Conservation (phyloP, 2,113 vertebrate genomes). For the Phocoena phocoena region DNA sequence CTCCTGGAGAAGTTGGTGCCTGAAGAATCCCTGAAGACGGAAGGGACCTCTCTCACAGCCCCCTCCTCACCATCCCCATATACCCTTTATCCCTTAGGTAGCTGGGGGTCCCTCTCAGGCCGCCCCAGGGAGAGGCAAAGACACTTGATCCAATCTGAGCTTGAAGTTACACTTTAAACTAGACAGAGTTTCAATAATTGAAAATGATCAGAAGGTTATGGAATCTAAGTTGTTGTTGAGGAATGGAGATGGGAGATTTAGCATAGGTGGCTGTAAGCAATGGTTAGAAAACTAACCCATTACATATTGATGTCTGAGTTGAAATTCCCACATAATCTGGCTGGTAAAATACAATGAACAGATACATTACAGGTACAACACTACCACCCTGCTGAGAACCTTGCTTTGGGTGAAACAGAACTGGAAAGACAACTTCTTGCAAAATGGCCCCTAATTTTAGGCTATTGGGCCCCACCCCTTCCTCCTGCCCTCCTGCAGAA, state of each 20-base stretch:
- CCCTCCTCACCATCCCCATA: neutral
- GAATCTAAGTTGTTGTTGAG: neutral
- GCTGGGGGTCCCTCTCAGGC: neutral
- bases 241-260: neutral
- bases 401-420: neutral
- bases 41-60: neutral
- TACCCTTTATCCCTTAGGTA: too few relatives aligned
- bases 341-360: neutral
- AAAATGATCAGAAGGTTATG: neutral
- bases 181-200: neutral
- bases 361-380: fast-evolving
- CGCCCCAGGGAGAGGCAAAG: neutral
- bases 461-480: too few relatives aligned
- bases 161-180: neutral
- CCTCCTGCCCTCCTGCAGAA: neutral
- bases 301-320: neutral
- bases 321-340: neutral
- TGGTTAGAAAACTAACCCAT: neutral
- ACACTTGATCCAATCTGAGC: neutral
- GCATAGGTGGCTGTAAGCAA: neutral
- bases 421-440: neutral
- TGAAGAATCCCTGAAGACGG: too few relatives aligned
- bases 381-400: neutral
- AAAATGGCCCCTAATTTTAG: neutral
- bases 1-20: neutral